A percentile compares a stretch with the other conserved stretches of the same genome.
Conservation (phyloP, 2,888 invertebrate species). For the Ischnura elegans region DNA sequence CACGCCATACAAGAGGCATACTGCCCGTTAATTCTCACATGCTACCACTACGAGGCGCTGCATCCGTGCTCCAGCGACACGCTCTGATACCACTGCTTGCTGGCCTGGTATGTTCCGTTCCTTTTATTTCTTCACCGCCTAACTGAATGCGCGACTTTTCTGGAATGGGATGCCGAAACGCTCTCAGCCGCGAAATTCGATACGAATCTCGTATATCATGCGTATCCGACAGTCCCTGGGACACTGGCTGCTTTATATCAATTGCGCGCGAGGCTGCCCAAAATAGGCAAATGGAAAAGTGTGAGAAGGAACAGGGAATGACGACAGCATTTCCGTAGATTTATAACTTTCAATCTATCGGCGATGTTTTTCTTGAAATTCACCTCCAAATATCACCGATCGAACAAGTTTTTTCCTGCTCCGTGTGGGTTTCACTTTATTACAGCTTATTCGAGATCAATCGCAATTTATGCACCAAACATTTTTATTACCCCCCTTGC, state of each 20-base stretch:
- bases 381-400: neutral
- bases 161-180: neutral
- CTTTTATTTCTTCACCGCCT: constrained; percentile 25
- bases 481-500: too few relatives aligned
- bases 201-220: constrained; percentile 43
- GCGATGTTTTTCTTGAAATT: neutral
- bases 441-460: too few relatives aligned
- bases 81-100: constrained; percentile 25
- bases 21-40: constrained; percentile 17
- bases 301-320: neutral
- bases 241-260: constrained; percentile 33
- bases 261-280: neutral
- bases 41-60: neutral
- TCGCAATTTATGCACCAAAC: too few relatives aligned
- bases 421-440: too few relatives aligned
- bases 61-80: neutral
- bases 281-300: constrained; percentile 34
- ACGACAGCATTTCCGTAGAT: neutral
- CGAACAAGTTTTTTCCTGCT: neutral
- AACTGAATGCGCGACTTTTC: constrained; percentile 16
- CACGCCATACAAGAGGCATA: neutral
- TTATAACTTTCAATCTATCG: constrained; percentile 19
- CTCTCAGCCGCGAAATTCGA: constrained; percentile 55
- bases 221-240: neutral
- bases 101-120: constrained; percentile 15